Percentiles rank a stretch among this genome's conserved stretches.
phyloP scores from a whole-genome alignment of 1,140 invertebrate species.

The Nomia melanderi region DNA sequence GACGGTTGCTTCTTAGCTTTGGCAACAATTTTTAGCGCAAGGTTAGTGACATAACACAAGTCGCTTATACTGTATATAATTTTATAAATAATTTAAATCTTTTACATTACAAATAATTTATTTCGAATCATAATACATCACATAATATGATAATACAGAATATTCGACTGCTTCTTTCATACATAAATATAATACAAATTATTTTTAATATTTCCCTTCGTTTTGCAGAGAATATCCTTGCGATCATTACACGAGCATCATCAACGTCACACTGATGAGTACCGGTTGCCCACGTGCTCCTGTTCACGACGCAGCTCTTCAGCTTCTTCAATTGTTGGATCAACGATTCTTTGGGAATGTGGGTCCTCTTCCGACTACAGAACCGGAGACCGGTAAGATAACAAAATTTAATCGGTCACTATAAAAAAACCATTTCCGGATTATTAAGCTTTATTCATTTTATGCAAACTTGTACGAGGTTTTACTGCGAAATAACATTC shows the following conservation, averaged over 20 bases:
- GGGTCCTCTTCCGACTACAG: constrained; percentile 85
- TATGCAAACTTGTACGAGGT: neutral
- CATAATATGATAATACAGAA: constrained; percentile 25
- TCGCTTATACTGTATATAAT: neutral
- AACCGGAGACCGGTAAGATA: constrained; percentile 85
- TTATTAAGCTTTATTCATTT: neutral
- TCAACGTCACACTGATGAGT: constrained; percentile 98
- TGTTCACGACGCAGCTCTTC: constrained; percentile 95
- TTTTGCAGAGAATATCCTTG: constrained; percentile 96
- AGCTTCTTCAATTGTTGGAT: constrained; percentile 96
- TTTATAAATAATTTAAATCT: neutral
- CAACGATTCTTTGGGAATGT: constrained; percentile 96
- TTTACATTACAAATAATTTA: constrained; percentile 18
- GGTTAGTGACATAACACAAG: constrained; percentile 81
- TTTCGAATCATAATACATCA: no score
- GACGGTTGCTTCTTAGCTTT: constrained; percentile 97
- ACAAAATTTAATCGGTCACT: neutral
- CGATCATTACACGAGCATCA: constrained; percentile 98
- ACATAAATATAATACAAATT: constrained; percentile 1
- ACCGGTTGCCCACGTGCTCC: constrained; percentile 95
- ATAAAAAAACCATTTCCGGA: neutral
- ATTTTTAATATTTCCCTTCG: constrained; percentile 23
- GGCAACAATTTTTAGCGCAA: constrained; percentile 96
- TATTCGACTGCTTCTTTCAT: neutral
- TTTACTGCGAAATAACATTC: constrained; percentile 67